A percentile compares a stretch with the other conserved stretches of the same genome.
Conservation (phyloP, 2,113 vertebrate genomes). For the Dascyllus trimaculatus region DNA sequence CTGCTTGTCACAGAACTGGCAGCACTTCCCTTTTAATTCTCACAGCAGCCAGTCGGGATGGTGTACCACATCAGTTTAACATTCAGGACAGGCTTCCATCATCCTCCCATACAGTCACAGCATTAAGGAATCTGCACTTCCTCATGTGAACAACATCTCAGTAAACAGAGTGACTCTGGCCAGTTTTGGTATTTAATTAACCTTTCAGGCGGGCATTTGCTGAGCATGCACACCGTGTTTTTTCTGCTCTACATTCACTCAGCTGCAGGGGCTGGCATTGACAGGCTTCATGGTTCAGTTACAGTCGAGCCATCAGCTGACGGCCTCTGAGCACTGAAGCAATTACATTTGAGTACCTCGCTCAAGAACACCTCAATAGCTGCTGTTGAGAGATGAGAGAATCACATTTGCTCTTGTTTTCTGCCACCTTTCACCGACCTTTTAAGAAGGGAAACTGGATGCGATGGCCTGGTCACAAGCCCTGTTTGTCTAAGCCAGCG, state of each 20-base stretch:
- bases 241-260: slow-evolving; percentile 1
- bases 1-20: slow-evolving; percentile 6
- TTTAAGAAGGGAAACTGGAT: slow-evolving; percentile 29
- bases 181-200: slow-evolving; percentile 50
- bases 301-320: slow-evolving; percentile 26
- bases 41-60: slow-evolving; percentile 21
- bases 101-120: slow-evolving; percentile 7
- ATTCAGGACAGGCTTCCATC: slow-evolving; percentile 22
- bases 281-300: slow-evolving; percentile 33
- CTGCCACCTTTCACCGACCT: slow-evolving; percentile 22
- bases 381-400: slow-evolving; percentile 36
- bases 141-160: slow-evolving; percentile 17
- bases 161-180: slow-evolving; percentile 24
- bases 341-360: slow-evolving; percentile 36
- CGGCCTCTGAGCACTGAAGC: slow-evolving; percentile 23
- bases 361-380: slow-evolving; percentile 34
- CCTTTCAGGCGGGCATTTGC: slow-evolving; percentile 53
- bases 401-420: slow-evolving; percentile 10
- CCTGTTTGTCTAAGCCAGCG: slow-evolving; percentile 43
- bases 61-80: slow-evolving; percentile 28
- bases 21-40: slow-evolving; percentile 21
- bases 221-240: slow-evolving; percentile 32
- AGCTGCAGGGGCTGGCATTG: slow-evolving; percentile 27
- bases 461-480: slow-evolving; percentile 8
- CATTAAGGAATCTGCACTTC: slow-evolving; percentile 13